Evolutionary conservation across 2,888 invertebrate genomes (phyloP), one percentile per base, ranked within the genome.

Genomic region (Acleris laterana): DNA sequence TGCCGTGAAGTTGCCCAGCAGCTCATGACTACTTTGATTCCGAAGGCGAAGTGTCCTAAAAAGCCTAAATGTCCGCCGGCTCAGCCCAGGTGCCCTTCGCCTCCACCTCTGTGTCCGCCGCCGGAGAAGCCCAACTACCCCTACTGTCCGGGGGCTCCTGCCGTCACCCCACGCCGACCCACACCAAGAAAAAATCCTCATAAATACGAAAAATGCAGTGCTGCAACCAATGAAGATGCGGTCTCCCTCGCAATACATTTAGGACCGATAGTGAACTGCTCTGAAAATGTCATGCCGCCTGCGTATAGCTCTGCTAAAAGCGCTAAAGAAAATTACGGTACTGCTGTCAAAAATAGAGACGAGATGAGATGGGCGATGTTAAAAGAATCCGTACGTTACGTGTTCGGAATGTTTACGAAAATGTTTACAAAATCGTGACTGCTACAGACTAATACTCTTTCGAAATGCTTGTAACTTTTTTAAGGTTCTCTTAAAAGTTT

Each of bases 61-160:
- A 55, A 48, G 7, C 63, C 57, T 4, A 2, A 16, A 6, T 56
- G 57, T 25, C 57, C 63, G 16, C 63, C 62, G 44, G 7, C 44
- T 3, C 5, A 16, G n/a, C n/a, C 46, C 46, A n/a, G 6, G n/a
- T 17, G 20, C 6, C 48, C 28, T 20, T 20, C 60, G 1, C 51
- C 60, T 17, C 51, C 51, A 25, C 38, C 60, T n/a, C 11, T 17
- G 17, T 46, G 44, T 9, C 60, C 60, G 3, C 17, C 28, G 17
- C 32, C 11, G 4, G 2, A 7, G 19, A 52, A 52, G 1, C 4
- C n/a, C 13, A 11, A 11, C 9, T 13, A 48, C 1, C 46, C 55
- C 7, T n/a, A 48, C 4, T 50, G 51, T 2, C 38, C 32, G 7
- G 25, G 51, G 17, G 1, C 52, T 25, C 52, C 52, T 13, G 11